Evolutionary conservation across 2,888 invertebrate genomes (phyloP).

Genomic region (Limenitis camilla): DNA sequence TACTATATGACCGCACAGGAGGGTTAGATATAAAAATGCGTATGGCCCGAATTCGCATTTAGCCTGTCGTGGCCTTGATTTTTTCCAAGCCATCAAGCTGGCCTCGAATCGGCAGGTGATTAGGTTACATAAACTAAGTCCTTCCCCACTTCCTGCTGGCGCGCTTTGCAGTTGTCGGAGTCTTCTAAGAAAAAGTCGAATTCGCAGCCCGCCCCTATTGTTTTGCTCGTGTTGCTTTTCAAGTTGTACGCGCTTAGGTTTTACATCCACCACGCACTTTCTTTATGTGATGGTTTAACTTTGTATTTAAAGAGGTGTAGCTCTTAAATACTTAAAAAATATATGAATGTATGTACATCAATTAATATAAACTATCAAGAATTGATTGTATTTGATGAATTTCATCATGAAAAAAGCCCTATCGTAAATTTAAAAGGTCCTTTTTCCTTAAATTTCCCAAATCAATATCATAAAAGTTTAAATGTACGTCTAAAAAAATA

Average conservation of each 20-base stretch:
- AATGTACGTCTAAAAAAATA: not conserved
- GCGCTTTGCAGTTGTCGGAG: constrained; percentile 68
- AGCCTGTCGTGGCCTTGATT: constrained; percentile 64
- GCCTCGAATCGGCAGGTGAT: constrained; percentile 71
- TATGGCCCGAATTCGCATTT: constrained; percentile 53
- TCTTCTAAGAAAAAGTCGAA: constrained; percentile 66
- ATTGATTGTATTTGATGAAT: too few species aligned
- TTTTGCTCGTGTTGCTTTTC: constrained; percentile 57
- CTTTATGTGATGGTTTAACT: not conserved
- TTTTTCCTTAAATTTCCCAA: too few species aligned
- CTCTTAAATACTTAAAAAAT: too few species aligned
- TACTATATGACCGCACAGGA: constrained; percentile 50
- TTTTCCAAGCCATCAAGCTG: constrained; percentile 56
- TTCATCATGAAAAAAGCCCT: too few species aligned
- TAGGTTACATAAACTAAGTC: constrained; percentile 73
- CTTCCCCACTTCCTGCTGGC: constrained; percentile 71
- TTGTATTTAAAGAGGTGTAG: not conserved
- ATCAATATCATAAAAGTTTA: not conserved
- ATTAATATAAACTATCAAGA: too few species aligned
- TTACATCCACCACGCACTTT: constrained; percentile 29
- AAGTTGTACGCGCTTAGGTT: constrained; percentile 47
- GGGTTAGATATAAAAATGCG: constrained; percentile 58
- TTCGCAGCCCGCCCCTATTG: constrained; percentile 53
- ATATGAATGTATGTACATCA: too few species aligned
- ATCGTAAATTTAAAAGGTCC: too few species aligned